These are phyloP conservation scores for Anoplius nigerrimus DNA, from an alignment of 2,888 invertebrate species.

Conservation along the genomic window DNA sequence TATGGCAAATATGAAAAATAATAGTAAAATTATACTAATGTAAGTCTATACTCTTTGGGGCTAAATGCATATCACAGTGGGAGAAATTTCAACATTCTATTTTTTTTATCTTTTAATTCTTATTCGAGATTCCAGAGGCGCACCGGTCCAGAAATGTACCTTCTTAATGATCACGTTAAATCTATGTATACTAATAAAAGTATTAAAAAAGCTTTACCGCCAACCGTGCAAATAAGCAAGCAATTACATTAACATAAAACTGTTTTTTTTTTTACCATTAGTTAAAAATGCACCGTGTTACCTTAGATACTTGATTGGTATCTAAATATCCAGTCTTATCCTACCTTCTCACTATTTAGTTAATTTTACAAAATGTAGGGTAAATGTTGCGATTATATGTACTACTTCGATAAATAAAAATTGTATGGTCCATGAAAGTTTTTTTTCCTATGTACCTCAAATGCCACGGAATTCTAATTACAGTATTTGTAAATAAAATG, in stretches of 20 bases:
- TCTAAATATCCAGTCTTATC: conserved; percentile 66
- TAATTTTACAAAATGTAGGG: conserved; percentile 23
- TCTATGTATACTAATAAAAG: conserved; percentile 48
- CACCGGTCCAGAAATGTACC: conserved; percentile 54
- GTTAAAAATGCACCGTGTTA: conserved; percentile 69
- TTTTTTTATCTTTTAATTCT: conserved; percentile 41
- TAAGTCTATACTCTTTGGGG: conserved; percentile 74
- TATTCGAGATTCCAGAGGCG: conserved; percentile 61
- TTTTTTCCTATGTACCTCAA: too few species aligned
- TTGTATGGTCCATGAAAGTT: too few species aligned
- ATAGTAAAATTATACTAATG: conserved; percentile 72
- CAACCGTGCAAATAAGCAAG: conserved; percentile 64
- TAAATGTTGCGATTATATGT: background rate
- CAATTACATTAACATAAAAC: conserved; percentile 57
- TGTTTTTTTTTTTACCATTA: conserved; percentile 45
- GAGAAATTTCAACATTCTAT: conserved; percentile 65
- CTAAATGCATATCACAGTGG: conserved; percentile 74
- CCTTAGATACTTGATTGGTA: conserved; percentile 61
- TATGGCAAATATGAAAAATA: conserved; percentile 73
- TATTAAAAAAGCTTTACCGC: conserved; percentile 56
- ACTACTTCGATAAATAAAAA: too few species aligned
- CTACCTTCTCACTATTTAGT: conserved; percentile 60
- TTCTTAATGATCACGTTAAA: conserved; percentile 51
- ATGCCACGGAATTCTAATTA: too few species aligned
- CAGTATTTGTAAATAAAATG: too few species aligned